A percentile compares a stretch with the other conserved stretches of the same genome.
phyloP scores from a whole-genome alignment of 2,797 vertebrate species.

The Sebastes nivosus region DNA sequence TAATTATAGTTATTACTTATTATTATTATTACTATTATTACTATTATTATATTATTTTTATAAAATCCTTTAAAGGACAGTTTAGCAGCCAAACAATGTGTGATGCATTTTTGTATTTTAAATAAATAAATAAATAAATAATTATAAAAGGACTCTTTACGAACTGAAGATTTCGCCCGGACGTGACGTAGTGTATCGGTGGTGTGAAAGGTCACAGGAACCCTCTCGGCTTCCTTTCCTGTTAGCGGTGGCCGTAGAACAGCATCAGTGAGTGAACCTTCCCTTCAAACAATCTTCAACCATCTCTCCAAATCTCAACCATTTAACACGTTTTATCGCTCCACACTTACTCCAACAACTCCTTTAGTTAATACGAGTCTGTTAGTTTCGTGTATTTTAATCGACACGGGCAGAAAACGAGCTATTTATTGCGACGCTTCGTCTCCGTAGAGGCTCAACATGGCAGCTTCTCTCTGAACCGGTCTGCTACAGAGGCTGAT shows the following conservation, averaged over 20 bases:
- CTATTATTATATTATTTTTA: no score
- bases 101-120: background rate
- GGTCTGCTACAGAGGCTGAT: accelerated
- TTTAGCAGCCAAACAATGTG: no score
- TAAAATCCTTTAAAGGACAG: no score
- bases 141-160: background rate
- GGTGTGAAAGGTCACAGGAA: slow-evolving; percentile 76
- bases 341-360: accelerated
- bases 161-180: slow-evolving; percentile 26
- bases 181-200: slow-evolving; percentile 58
- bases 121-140: background rate
- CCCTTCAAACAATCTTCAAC: slow-evolving; percentile 61
- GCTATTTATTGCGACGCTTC: background rate
- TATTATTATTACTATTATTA: no score
- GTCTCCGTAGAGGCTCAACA: slow-evolving; percentile 46
- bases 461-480: slow-evolving; percentile 46
- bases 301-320: slow-evolving; percentile 60
- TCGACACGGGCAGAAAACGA: background rate
- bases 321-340: background rate
- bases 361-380: accelerated
- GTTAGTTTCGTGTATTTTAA: slow-evolving; percentile 22
- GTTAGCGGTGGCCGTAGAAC: slow-evolving; percentile 75
- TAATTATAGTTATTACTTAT: no score
- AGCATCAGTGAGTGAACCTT: slow-evolving; percentile 80
- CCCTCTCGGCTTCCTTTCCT: slow-evolving; percentile 81